These are phyloP conservation scores for Tuberolachnus salignus DNA, from an alignment of 2,888 invertebrate species.

Conservation along the genomic window DNA sequence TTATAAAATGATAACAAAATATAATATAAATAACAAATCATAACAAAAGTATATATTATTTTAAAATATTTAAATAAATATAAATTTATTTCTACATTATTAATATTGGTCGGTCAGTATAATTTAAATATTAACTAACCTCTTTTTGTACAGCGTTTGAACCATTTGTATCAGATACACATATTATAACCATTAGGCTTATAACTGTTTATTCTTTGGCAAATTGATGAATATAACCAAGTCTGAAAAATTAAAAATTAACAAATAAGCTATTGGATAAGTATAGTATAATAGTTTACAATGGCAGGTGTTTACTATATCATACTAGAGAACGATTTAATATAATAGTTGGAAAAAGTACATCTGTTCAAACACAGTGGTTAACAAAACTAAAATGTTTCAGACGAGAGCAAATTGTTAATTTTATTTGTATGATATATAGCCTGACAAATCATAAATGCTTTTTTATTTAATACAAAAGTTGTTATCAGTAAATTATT, in stretches of 20 bases:
- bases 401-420: conserved; percentile 2
- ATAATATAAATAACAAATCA: not conserved
- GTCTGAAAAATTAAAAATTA: conserved; percentile 38
- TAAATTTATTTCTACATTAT: not conserved
- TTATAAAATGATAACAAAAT: not conserved
- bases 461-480: not conserved
- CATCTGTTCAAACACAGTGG: conserved; percentile 46
- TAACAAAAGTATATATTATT: too few species aligned
- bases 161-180: conserved; percentile 51
- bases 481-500: not conserved
- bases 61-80: not conserved
- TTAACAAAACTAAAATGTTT: conserved; percentile 14
- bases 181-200: conserved; percentile 52
- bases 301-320: conserved; percentile 30
- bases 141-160: conserved; percentile 50
- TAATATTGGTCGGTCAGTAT: not conserved
- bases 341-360: conserved; percentile 22
- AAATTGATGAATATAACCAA: conserved; percentile 53
- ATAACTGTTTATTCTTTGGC: conserved; percentile 53
- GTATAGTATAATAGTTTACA: not conserved
- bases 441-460: not conserved
- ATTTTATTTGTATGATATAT: conserved; percentile 14
- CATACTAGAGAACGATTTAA: conserved; percentile 34
- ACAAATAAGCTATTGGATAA: conserved; percentile 11
- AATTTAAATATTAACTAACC: conserved; percentile 21